Conservation (phyloP, 1,140 invertebrate genomes). For the Drosophila bipectinata region DNA sequence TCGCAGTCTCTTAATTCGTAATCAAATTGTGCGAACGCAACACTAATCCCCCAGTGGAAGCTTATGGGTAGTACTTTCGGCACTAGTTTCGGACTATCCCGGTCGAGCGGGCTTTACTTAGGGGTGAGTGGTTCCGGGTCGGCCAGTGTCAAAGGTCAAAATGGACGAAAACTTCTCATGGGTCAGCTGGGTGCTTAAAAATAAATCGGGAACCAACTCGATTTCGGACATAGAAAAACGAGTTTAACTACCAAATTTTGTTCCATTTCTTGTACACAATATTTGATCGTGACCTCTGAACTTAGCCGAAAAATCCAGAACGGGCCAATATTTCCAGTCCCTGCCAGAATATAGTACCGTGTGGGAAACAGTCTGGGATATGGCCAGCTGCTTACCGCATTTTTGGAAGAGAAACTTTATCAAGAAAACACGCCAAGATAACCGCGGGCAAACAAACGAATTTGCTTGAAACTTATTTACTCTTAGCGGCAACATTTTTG, state of each 20-base stretch:
- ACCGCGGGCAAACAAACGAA: conserved; percentile 43
- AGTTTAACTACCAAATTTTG: conserved; percentile 64
- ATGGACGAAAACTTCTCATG: conserved; percentile 79
- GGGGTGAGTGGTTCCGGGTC: conserved; percentile 63
- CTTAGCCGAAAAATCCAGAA: conserved; percentile 63
- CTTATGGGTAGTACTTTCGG: background rate
- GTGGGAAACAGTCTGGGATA: conserved; percentile 57
- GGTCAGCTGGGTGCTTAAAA: conserved; percentile 50
- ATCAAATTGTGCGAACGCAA: conserved; percentile 44
- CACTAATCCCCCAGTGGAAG: conserved; percentile 3
- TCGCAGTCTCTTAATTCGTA: conserved; percentile 46
- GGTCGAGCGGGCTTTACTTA: conserved; percentile 48
- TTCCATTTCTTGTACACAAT: conserved; percentile 46
- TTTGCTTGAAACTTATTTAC: conserved; percentile 65
- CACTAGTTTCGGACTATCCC: conserved; percentile 36
- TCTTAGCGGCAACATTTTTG: conserved; percentile 64
- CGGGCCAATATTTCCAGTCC: conserved; percentile 50
- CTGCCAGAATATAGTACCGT: conserved; percentile 6
- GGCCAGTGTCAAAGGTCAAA: conserved; percentile 75
- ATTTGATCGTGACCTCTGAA: conserved; percentile 69
- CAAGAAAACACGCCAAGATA: conserved; percentile 43
- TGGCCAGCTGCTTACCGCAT: conserved; percentile 23
- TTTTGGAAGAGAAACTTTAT: conserved; percentile 48
- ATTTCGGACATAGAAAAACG: conserved; percentile 56
- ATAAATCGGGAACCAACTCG: conserved; percentile 32